Evolutionary conservation across 2,113 vertebrate species (phyloP), one percentile per base, ranked within the genome.

Genomic region (Cyphomyrus plagiostoma): DNA sequence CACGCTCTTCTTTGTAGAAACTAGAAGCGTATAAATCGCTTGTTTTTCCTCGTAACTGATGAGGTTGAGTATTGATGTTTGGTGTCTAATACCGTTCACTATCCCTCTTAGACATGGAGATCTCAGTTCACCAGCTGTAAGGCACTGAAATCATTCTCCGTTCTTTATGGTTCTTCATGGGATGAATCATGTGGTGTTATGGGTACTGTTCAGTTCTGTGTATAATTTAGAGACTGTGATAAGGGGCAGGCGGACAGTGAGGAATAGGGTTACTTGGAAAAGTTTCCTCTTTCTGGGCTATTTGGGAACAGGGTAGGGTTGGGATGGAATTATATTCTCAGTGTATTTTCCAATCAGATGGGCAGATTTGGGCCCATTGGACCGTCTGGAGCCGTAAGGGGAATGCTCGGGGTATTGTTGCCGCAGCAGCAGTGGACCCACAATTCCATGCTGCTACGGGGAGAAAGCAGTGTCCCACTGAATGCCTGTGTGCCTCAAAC

Each of bases 401-500:
- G 35, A 17, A 53, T 3, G 52, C 15, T 87, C 17, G 52, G 50
- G 46, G 52, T 42, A 6, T 10, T 80, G 26, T 50, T 21, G 2
- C 53, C 53, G 66, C 90, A 92, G 88, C 93, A 92, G 88, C 92
- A 93, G 93, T 92, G 92, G 92, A 92, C 92, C 92, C 39, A 83
- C 88, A 92, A 94, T 90, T 90, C 89, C 92, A 39, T 92, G 92
- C 92, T 92, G 66, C 82, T 35, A 42, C 21, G 1, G 80, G 80
- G 23, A 58, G 35, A 62, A 89, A 90, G 91, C 92, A 91, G 93
- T 94, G 93, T 93, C 93, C 94, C 92, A 91, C 91, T 42, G 92
- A 88, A 89, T 86, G 89, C 89, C 87, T 91, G 94, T 94, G 94
- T 95, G 94, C 95, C 95, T 95, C 94, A 95, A 94, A 94, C 49